Percentiles rank a stretch among this genome's conserved stretches.
These are phyloP conservation scores for Apolygus lucorum DNA, from an alignment of 1,140 invertebrate genomes.

Conservation along the genomic window DNA sequence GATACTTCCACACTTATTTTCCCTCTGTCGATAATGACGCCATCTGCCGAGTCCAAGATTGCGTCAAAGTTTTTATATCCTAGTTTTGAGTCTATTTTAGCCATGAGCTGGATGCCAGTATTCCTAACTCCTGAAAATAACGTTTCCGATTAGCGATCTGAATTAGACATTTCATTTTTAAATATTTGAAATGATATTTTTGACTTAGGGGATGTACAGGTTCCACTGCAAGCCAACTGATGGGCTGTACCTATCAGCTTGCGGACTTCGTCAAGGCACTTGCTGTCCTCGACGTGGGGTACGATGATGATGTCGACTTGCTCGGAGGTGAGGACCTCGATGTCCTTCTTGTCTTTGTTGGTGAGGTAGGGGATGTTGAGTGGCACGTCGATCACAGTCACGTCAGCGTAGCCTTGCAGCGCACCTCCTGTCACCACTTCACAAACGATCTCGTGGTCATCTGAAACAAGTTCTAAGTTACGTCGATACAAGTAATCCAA, in stretches of 20 bases:
- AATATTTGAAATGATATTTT: too few relatives aligned
- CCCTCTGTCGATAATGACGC: conserved; percentile 55
- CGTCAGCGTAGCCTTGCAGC: conserved; percentile 43
- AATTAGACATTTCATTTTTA: too few relatives aligned
- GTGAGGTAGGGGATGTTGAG: conserved; percentile 72
- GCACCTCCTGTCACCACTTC: conserved; percentile 44
- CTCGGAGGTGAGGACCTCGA: conserved; percentile 63
- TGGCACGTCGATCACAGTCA: conserved; percentile 66
- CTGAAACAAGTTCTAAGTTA: too few relatives aligned
- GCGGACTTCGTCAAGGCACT: conserved; percentile 10
- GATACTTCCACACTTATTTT: conserved; percentile 56
- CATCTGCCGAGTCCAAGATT: conserved; percentile 50
- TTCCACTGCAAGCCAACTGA: too few relatives aligned
- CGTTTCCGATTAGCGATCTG: too few relatives aligned
- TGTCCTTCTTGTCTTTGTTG: conserved; percentile 64
- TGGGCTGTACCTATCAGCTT: conserved; percentile 20
- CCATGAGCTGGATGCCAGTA: background rate
- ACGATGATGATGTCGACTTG: conserved; percentile 45
- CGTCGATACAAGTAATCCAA: too few relatives aligned
- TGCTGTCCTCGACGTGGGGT: conserved; percentile 29
- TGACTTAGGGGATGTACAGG: too few relatives aligned
- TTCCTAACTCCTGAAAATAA: background rate
- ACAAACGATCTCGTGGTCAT: conserved; percentile 44
- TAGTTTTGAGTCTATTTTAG: conserved; percentile 53
- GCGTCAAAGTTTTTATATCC: conserved; percentile 52